Percentiles rank a stretch among this genome's conserved stretches.
phyloP scores from a whole-genome alignment of 2,888 invertebrate genomes.

The Chymomyza amoena region DNA sequence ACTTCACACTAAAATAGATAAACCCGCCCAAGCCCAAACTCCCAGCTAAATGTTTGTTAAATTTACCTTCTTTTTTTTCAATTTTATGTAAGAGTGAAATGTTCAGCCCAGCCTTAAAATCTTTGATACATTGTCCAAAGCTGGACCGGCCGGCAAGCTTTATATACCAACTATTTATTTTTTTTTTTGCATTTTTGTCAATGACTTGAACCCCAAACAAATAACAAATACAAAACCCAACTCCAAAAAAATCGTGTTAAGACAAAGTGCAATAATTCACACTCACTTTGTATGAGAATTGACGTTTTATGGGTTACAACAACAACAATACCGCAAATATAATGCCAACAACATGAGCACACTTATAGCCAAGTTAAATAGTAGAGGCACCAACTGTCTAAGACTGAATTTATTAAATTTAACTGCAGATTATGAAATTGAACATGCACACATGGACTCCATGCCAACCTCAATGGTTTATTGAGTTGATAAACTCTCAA shows the following conservation, averaged over 20 bases:
- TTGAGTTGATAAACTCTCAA: constrained; percentile 48
- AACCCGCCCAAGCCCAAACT: background rate
- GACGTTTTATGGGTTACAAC: constrained; percentile 51
- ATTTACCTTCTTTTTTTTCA: constrained; percentile 6
- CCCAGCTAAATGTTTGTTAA: constrained; percentile 13
- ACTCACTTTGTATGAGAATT: constrained; percentile 60
- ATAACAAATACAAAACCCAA: constrained; percentile 21
- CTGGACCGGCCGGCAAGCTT: background rate
- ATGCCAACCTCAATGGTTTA: constrained; percentile 55
- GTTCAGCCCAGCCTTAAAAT: constrained; percentile 38
- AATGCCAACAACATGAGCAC: constrained; percentile 17
- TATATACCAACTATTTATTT: constrained; percentile 27
- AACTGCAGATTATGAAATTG: constrained; percentile 58
- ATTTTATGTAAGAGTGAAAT: constrained; percentile 63
- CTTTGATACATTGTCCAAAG: background rate
- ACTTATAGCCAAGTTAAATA: background rate
- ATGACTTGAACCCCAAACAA: constrained; percentile 16
- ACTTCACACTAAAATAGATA: background rate
- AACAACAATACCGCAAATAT: constrained; percentile 17
- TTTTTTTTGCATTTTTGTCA: constrained; percentile 52
- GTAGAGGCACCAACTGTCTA: background rate
- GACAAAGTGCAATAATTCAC: constrained; percentile 72
- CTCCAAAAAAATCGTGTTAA: constrained; percentile 54
- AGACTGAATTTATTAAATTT: background rate
- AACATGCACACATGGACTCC: constrained; percentile 50